These are phyloP conservation scores for Prolemur simus DNA, from an alignment of 2,113 vertebrate species.

Conservation along the genomic window DNA sequence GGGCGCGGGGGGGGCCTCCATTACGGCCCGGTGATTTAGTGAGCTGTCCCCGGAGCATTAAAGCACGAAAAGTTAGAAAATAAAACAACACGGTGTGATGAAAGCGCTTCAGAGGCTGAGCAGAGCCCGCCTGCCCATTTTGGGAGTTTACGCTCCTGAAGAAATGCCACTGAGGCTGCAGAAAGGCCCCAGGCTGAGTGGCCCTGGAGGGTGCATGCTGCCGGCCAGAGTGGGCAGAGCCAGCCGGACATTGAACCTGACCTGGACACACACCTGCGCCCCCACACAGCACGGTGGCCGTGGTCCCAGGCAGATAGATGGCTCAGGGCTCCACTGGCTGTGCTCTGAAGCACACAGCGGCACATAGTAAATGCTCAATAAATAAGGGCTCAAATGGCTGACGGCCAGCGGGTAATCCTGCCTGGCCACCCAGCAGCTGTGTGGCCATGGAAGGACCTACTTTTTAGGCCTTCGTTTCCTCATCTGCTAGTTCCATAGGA, in stretches of 20 bases:
- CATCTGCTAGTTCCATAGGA: neutral
- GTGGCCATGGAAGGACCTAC: neutral
- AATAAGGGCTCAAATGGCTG: neutral
- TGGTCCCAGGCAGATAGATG: neutral
- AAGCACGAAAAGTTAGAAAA: constrained; percentile 70
- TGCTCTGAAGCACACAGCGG: neutral
- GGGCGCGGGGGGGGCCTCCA: constrained; percentile 57
- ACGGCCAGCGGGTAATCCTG: accelerated
- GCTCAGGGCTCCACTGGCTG: accelerated
- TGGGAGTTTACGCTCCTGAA: constrained; percentile 58
- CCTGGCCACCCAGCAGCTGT: neutral
- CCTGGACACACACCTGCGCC: neutral
- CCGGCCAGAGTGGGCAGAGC: neutral
- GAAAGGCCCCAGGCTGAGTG: neutral
- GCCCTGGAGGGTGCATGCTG: constrained; percentile 11
- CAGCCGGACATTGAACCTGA: neutral
- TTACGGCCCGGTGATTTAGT: constrained; percentile 84
- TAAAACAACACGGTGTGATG: neutral
- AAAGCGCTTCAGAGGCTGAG: constrained; percentile 23
- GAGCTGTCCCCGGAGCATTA: constrained; percentile 81
- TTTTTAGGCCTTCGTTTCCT: neutral
- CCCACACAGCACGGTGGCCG: neutral
- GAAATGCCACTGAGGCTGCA: neutral
- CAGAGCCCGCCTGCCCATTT: neutral
- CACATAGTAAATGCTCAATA: neutral